Base-by-base conservation (phyloP, 2,888 invertebrate species). In the Acleris holmiana region DNA sequence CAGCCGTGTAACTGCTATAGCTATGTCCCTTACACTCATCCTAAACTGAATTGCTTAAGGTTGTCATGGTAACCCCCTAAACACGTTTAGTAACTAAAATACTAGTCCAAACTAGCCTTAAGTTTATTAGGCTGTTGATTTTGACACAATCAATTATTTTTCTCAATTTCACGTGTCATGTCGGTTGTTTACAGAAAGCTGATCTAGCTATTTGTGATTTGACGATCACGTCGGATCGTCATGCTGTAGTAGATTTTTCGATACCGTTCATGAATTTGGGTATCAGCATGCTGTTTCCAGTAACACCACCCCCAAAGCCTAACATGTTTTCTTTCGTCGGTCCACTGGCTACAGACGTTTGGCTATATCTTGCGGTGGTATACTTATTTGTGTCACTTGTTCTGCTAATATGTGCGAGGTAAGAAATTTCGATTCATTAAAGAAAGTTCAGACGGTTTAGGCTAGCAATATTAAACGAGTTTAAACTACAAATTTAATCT, bases 181-280 rank as follows among this genome's bases (percentile, higher is more conserved):
- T 4, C 29, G 29, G 29, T 35, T 35, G 68, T 66, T 93, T 94
- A 46, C 87, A 98, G 98, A 96, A 81, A 82, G 89, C 88, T 23
- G 90, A 90, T 70, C 73, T 91, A 67, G 90, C 89, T 1, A 84
- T 89, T 15, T 88, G 88, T 62, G 98, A 96, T 79, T 89, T 99
- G 70, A 99, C 99, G 2, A 99, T 99, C 59, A 99, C 98, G 3
- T 97, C 97, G 75, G 95, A 97, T 55, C 93, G 99, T 50, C 96
- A 98, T 71, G 94, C 95, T 63, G 96, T 96, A 13, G 97, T 98
- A 0, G 98, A 98, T 82, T 99, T 99, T 85, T 97, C 98, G 0
- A 97, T 97, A 88, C 99, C 99, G 0, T 99, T 99, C 84, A 99
- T 99, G 98, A 97, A 97, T 71, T 89, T 99, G 69, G 98, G 97